Evolutionary conservation across 2,888 invertebrate species (phyloP), one percentile per base, ranked within the genome.

Genomic region (Hypsopygia costalis): DNA sequence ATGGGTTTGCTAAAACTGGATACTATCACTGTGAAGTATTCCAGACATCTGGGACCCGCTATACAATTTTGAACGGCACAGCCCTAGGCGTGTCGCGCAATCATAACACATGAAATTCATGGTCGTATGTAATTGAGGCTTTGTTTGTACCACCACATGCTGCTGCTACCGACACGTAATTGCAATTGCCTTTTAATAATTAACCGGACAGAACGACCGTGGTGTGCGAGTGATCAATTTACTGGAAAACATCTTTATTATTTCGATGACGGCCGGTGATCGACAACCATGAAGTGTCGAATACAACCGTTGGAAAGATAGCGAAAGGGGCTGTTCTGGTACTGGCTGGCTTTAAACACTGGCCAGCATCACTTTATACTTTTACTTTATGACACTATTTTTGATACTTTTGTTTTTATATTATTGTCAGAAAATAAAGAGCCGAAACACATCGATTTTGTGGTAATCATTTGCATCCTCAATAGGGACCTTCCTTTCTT

Each of bases 51-150:
- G n/a, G n/a, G n/a, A n/a, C n/a, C n/a, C n/a, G n/a, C n/a, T 16
- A 4, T 16, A 16, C 4, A 16, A 16, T 16, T 16, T 16, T 2
- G 16, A 16, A 40, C 30, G 2, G 8, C 3, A 30, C 30, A 31
- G 12, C 11, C 31, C 31, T 31, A 31, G 10, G 39, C 39, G 46
- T 44, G 47, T 46, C 47, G 40, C 49, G 51, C 58, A 65, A 68
- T 64, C 62, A 69, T 66, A 70, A 55, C 65, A 60, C 58, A 63
- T 64, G 59, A 66, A 69, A 62, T 69, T 64, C 58, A 67, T 52
- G 56, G 53, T 41, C 55, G 43, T 36, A 43, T 25, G 48, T 63
- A 69, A 64, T 62, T 59, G 59, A 56, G 56, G 57, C 58, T 62
- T 64, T 62, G 64, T 64, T 21, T 55, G 49, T 45, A 43, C 52